Percentiles rank a stretch among this genome's conserved stretches.
phyloP scores from a whole-genome alignment of 1,140 invertebrate species.

The Drosophila leontia region DNA sequence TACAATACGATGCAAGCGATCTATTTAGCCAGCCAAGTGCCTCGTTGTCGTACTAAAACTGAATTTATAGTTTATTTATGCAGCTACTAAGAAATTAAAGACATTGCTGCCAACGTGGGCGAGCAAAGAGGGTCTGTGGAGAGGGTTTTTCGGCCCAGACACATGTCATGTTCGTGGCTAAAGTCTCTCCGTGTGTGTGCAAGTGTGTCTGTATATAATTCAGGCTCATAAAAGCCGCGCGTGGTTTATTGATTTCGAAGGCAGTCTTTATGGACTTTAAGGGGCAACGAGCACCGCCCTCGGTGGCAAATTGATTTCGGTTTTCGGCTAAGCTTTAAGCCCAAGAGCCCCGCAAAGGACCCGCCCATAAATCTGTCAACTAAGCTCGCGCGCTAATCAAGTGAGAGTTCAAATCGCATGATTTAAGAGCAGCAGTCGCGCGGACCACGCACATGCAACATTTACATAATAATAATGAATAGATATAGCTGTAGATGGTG shows the following conservation, averaged over 20 bases:
- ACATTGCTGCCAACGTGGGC: conserved; percentile 43
- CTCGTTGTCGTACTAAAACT: conserved; percentile 63
- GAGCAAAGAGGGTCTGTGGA: background rate
- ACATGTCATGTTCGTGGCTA: conserved; percentile 64
- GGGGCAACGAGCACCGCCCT: conserved; percentile 7
- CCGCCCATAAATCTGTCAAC: conserved; percentile 64
- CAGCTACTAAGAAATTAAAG: conserved; percentile 83
- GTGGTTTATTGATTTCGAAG: conserved; percentile 78
- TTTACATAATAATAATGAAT: conserved; percentile 68
- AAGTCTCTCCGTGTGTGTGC: background rate
- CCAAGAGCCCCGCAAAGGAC: conserved; percentile 3
- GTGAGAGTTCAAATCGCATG: conserved; percentile 66
- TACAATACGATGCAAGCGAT: conserved; percentile 34
- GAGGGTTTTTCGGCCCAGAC: conserved; percentile 51
- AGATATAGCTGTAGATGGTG: conserved; percentile 26
- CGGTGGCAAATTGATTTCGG: conserved; percentile 68
- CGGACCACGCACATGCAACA: conserved; percentile 31
- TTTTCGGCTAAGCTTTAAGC: conserved; percentile 48
- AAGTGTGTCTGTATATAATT: conserved; percentile 43
- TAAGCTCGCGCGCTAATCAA: conserved; percentile 67
- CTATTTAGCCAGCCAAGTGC: conserved; percentile 57
- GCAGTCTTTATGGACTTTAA: conserved; percentile 71
- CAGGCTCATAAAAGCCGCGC: conserved; percentile 72
- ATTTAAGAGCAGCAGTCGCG: conserved; percentile 53
- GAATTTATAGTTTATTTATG: conserved; percentile 84